Base-by-base conservation (phyloP, 37 sponge, comb jelly and placozoan genomes). In the Crambe crambe region DNA sequence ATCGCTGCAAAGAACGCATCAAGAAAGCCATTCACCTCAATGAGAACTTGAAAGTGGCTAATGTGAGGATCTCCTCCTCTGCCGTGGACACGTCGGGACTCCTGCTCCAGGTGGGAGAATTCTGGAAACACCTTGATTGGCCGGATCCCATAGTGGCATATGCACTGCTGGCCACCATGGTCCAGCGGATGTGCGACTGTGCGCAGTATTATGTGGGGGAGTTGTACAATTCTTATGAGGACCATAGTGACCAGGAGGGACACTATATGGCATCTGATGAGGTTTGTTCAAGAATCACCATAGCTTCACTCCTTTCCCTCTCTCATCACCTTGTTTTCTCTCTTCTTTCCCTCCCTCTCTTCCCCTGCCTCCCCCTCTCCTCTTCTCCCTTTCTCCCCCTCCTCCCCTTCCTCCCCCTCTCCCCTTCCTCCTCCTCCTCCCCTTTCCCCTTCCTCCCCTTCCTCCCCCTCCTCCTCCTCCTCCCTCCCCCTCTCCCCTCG, bases 61-160 rank as follows among this genome's bases (percentile, higher is more conserved):
- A 72, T 4, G 74, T 69, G 25, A 39, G 2, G 31, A 78, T 72
- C 84, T 89, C 89, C 36, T 62, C 84, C 37, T 83, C 84, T 43
- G 84, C 80, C 22, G 84, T 89, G 15, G 89, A 89, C 74, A 71
- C 84, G 9, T 23, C 37, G 23, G 60, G 66, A 23, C 54, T 71
- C 62, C 41, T 89, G 1, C 68, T 64, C 43, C 84, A 83, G 23
- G 75, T 89, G n/a, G 63, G 43, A 27, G 32, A 32, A 21, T 79
- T 78, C 68, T 73, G 73, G 73, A 79, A 73, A 75, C 68, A 74
- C 6, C 68, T 86, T 44, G 56, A 79, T 31, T 86, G 86, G 86
- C 86, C 86, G 10, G 80, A 54, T 35, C 35, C 73, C 1, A 68
- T 23, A 31, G 74, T 75, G 74, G 72, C 86, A 9, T 77, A 61